Evolutionary conservation across 2,888 invertebrate genomes (phyloP), one percentile per base, ranked within the genome.

Genomic region (Tenthredo amoena): DNA sequence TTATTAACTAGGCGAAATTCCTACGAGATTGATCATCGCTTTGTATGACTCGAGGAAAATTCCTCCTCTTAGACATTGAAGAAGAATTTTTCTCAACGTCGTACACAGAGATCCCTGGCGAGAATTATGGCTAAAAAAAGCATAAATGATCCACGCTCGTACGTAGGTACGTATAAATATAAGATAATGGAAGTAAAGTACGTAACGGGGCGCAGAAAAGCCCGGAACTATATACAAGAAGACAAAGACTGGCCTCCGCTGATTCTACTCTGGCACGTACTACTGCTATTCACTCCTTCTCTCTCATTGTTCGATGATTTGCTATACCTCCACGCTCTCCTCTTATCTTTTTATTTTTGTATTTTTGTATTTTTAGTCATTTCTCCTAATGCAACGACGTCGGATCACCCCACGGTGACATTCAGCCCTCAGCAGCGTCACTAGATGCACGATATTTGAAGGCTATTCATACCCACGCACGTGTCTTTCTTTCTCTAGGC

Each of bases 291-390:
- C 34, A 6, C 34, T 68, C 26, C n/a, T 9, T 62, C 26, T 34
- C 34, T 68, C 18, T 34, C 34, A 68, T 68, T 68, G 68, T 68
- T 68, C n/a, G 55, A 55, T 55, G 55, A 55, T 55, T 68, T 34
- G 47, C 47, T 10, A 34, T 68, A 6, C 34, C 26, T 34, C 34
- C 6, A 18, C 68, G 68, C 18, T 26, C n/a, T 62, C 6, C 1
- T 2, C 5, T 62, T 21, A n/a, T 62, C 9, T 21, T 21, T 62
- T 1, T 26, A 1, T 0, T 65, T 65, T 1, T 65, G 2, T 31
- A 0, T 65, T 65, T 12, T 65, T 68, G 0, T 26, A 26, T 26
- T 68, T 62, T 26, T 62, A 10, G 26, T 62, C 7, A 62, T 62
- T 26, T 7, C 58, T 21, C 2, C 58, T 58, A 26, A 58, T 21